phyloP scores from a whole-genome alignment of 2,888 invertebrate species.

The Sphecodes monilicornis region DNA sequence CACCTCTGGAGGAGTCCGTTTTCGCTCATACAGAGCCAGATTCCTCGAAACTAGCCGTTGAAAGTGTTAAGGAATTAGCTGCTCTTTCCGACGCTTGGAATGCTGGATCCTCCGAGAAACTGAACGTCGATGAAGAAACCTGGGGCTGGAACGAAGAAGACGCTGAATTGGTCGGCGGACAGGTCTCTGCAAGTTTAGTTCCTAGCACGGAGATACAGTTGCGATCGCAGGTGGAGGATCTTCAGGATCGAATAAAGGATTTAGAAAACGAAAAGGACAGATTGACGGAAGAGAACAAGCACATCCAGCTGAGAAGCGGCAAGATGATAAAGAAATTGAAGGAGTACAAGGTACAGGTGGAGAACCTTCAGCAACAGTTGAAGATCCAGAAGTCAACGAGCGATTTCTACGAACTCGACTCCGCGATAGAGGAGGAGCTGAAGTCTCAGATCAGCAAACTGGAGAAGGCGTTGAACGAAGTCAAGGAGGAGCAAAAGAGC shows the following conservation, averaged over 20 bases:
- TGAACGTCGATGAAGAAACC: conserved; percentile 85
- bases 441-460: conserved; percentile 88
- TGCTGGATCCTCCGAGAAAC: conserved; percentile 69
- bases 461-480: conserved; percentile 88
- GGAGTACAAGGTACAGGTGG: conserved; percentile 90
- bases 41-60: not conserved
- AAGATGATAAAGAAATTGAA: conserved; percentile 94
- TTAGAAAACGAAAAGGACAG: conserved; percentile 72
- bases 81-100: conserved; percentile 84
- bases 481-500: conserved; percentile 86
- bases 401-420: conserved; percentile 88
- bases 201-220: conserved; percentile 76
- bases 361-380: conserved; percentile 86
- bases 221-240: conserved; percentile 85
- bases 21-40: conserved; percentile 25
- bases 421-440: conserved; percentile 93
- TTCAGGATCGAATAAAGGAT: conserved; percentile 87
- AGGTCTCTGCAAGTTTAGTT: conserved; percentile 63
- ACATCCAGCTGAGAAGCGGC: conserved; percentile 87
- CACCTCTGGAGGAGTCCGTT: conserved; percentile 17
- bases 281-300: conserved; percentile 55
- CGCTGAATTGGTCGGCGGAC: conserved; percentile 85
- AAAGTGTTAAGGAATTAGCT: conserved; percentile 55
- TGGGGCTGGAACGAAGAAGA: conserved; percentile 88
- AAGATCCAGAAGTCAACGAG: conserved; percentile 85